Conservation (phyloP, 2,113 vertebrate genomes). For the Protomyctophum bolini region DNA sequence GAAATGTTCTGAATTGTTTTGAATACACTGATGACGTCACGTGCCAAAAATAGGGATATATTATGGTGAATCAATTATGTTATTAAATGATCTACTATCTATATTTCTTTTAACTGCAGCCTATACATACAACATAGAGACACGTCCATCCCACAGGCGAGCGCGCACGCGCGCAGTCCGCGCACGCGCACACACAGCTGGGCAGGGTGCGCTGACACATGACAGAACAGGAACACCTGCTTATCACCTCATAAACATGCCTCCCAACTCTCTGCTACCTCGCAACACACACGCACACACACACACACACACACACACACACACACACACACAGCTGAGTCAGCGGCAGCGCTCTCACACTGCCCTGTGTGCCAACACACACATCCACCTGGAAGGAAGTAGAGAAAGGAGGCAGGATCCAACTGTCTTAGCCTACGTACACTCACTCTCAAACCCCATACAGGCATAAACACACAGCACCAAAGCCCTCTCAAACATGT, state of each 20-base stretch:
- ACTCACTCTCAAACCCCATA: not conserved
- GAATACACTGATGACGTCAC: too few relatives aligned
- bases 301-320: constrained; percentile 17
- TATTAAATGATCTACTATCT: too few relatives aligned
- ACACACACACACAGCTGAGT: constrained; percentile 33
- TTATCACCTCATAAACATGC: constrained; percentile 56
- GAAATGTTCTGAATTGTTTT: too few relatives aligned
- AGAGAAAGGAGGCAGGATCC: constrained; percentile 39
- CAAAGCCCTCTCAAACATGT: not conserved
- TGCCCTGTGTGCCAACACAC: constrained; percentile 48
- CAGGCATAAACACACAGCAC: constrained; percentile 3
- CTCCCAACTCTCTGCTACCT: not conserved
- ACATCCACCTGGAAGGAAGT: constrained; percentile 75
- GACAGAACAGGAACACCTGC: constrained; percentile 46
- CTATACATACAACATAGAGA: not conserved
- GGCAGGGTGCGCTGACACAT: constrained; percentile 15
- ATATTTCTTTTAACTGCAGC: too few relatives aligned
- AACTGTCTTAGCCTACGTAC: constrained; percentile 16
- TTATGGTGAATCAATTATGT: too few relatives aligned
- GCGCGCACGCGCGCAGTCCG: not conserved
- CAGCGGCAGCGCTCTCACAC: constrained; percentile 38
- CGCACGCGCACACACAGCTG: constrained; percentile 19
- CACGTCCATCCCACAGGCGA: not conserved
- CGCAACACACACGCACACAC: constrained; percentile 21
- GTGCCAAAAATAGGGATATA: too few relatives aligned